phyloP scores from a whole-genome alignment of 2,113 vertebrate genomes.

The Podilymbus podiceps region DNA sequence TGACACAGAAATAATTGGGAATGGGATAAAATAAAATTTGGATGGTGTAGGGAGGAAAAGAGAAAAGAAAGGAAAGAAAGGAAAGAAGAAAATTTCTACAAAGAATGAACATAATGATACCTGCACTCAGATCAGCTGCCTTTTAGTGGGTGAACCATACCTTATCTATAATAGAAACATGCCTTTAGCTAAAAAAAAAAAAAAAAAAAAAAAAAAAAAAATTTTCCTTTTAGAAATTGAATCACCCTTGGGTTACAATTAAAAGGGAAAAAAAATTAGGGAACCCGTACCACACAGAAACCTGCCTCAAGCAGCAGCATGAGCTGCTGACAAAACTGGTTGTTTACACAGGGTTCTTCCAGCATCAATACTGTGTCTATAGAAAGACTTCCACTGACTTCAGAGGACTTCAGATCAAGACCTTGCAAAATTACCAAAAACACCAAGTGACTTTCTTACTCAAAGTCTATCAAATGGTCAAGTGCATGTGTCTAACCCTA shows the following conservation, averaged over 20 bases:
- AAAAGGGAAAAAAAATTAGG: not conserved
- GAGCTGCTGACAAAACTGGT: not conserved
- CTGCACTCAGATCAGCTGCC: not conserved
- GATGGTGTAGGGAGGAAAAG: not conserved
- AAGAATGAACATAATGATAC: not conserved
- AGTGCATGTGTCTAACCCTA: not conserved
- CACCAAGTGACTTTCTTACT: not conserved
- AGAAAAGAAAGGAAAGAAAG: not conserved
- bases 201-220: not conserved
- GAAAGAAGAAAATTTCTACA: not conserved
- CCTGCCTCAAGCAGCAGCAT: not conserved
- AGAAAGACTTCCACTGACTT: not conserved
- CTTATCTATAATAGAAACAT: not conserved
- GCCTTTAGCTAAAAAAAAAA: not conserved
- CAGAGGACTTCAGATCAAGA: not conserved
- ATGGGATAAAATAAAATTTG: not conserved
- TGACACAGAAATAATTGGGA: not conserved
- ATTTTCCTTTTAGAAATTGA: not conserved
- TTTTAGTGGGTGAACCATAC: not conserved
- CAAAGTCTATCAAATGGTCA: not conserved
- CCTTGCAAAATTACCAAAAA: not conserved
- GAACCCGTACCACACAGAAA: not conserved
- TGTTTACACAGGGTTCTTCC: not conserved
- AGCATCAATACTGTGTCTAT: fast-evolving
- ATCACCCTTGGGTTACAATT: not conserved